These are phyloP conservation scores for Chloroceryle aenea DNA, from an alignment of 2,113 vertebrate genomes.

Conservation along the genomic window DNA sequence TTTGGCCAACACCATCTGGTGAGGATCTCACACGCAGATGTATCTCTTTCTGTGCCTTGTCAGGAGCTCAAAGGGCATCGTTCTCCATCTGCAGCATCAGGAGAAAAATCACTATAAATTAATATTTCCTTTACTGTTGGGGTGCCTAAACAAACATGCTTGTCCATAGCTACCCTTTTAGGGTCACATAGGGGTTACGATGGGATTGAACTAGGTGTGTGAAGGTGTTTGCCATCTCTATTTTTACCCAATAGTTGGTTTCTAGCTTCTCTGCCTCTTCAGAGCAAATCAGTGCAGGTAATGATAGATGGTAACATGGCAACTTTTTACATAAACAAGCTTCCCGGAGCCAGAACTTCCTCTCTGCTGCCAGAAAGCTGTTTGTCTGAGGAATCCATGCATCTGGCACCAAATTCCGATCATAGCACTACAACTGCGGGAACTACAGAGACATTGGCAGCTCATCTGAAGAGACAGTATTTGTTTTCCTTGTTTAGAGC, in stretches of 20 bases:
- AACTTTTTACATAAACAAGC: slow-evolving; percentile 3
- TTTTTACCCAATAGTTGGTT: background rate
- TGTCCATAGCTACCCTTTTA: background rate
- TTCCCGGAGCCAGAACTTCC: slow-evolving; percentile 27
- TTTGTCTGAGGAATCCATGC: slow-evolving; percentile 61
- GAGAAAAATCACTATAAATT: background rate
- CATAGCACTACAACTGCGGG: background rate
- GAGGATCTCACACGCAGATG: fast-evolving
- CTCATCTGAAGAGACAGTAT: slow-evolving; percentile 57
- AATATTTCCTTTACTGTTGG: background rate
- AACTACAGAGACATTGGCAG: slow-evolving; percentile 56
- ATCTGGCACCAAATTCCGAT: slow-evolving; percentile 61
- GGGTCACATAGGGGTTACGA: background rate
- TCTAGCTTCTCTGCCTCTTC: background rate
- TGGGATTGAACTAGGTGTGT: background rate
- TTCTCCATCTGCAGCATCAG: background rate
- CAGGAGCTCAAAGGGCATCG: background rate
- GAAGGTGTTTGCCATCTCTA: background rate
- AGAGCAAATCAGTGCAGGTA: slow-evolving; percentile 25
- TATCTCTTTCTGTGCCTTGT: background rate
- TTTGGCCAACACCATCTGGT: background rate
- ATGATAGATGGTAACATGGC: background rate
- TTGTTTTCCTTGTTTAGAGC: slow-evolving; percentile 60
- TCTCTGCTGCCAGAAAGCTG: slow-evolving; percentile 52
- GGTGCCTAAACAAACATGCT: background rate